phyloP scores from a whole-genome alignment of 1,140 invertebrate species.

The Schlechtendalia chinensis region DNA sequence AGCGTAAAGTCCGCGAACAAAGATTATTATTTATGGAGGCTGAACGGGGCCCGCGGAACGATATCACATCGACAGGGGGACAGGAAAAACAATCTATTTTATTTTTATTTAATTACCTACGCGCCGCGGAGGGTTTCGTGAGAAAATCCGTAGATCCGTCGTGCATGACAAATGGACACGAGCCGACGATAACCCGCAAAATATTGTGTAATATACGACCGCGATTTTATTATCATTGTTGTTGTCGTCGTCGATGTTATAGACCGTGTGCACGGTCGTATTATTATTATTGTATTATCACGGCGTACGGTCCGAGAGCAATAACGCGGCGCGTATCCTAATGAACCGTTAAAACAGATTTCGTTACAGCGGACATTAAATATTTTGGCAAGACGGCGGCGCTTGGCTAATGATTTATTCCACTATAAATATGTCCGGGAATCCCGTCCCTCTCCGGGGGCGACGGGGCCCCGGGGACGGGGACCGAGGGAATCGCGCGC shows the following conservation, averaged over 20 bases:
- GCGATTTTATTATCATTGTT: neutral
- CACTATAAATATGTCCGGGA: slow-evolving; percentile 35
- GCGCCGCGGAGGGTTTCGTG: slow-evolving; percentile 4
- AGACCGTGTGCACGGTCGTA: no score
- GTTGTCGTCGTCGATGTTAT: neutral
- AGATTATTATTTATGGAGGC: no score
- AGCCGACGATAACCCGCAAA: neutral
- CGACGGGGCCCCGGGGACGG: no score
- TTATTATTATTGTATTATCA: no score
- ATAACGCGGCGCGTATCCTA: neutral
- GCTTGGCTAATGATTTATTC: slow-evolving; percentile 36
- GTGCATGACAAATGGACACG: slow-evolving; percentile 37
- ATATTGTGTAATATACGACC: neutral
- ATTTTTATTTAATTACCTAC: slow-evolving; percentile 38
- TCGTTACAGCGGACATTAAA: slow-evolving; percentile 35
- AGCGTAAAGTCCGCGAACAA: no score
- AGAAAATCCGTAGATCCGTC: slow-evolving; percentile 7
- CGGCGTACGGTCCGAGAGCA: no score
- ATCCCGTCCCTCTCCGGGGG: neutral
- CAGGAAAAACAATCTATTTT: neutral
- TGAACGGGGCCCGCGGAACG: no score
- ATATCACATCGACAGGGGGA: no score
- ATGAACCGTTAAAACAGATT: slow-evolving; percentile 18
- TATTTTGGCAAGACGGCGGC: slow-evolving; percentile 40
- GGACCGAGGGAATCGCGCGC: neutral